Base-by-base conservation (phyloP, 2,888 invertebrate genomes). In the Venustoraphidia nigricollis region DNA sequence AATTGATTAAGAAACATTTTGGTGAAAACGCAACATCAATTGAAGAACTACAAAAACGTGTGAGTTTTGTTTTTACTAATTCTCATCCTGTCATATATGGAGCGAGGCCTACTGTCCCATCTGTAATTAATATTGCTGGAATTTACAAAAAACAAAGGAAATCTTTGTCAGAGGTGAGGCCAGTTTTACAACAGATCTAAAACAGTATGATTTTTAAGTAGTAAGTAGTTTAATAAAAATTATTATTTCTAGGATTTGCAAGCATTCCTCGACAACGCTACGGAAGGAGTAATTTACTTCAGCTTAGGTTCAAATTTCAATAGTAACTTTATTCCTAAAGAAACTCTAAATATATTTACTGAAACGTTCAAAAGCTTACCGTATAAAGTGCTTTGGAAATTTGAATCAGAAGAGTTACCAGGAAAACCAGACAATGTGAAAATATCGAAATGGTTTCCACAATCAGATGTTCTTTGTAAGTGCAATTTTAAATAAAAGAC, bases 41-140 rank as follows among this genome's bases (percentile, higher is more conserved):
- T 5, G 46, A 41, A 10, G 53, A 55, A 14, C 46, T 60, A 27
- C 53, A 55, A 47, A 52, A 45, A 10, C 50, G 56, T 40, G 46
- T 64, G 17, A 61, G 65, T 27, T 56, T 68, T 58, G 34, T 67
- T 10, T 60, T 69, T 50, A 40, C 65, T 2, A 69, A 68, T 47
- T 54, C 59, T 1, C 60, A 69, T 56, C 61, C 63, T 0, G 49
- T 64, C 8, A 63, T 61, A 59, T 59, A 57, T 34, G 57, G 54
- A 1, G 63, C 61, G 43, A 54, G 61, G n/a, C 67, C 69, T 1
- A 56, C 61, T 6, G 60, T 67, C 8, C 65, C 67, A 0, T 60
- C 57, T 51, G 56, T 66, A 8, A 51, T 67, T 6, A 64, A 62
- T 42, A 58, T 66, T 43, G 66, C 66, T 36, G 67, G 67, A 10